phyloP scores from a whole-genome alignment of 2,888 invertebrate species.

The Tipula unca region DNA sequence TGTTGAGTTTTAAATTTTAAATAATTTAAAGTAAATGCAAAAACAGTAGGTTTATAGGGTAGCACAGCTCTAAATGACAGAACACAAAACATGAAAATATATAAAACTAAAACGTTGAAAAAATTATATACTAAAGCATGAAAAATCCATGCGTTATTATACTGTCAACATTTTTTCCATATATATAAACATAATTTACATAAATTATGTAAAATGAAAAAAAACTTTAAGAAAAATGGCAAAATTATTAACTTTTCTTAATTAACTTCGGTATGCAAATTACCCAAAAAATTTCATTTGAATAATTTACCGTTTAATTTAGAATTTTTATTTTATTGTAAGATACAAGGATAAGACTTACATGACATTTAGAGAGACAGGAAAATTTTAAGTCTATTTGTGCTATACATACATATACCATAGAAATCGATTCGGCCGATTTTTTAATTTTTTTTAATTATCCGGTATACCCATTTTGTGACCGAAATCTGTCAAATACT shows the following conservation, averaged over 20 bases:
- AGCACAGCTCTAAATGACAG: neutral
- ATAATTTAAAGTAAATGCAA: too few relatives aligned
- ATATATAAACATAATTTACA: neutral
- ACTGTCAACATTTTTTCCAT: neutral
- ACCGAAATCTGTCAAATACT: neutral
- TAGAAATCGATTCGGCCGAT: neutral
- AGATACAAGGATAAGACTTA: neutral
- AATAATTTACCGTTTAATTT: constrained; percentile 8
- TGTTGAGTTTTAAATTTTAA: too few relatives aligned
- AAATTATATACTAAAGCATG: neutral
- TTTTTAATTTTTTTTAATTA: neutral
- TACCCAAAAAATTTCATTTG: neutral
- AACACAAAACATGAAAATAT: neutral
- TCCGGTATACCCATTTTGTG: neutral
- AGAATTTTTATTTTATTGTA: neutral
- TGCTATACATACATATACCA: neutral
- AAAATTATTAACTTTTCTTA: neutral
- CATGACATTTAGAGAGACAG: neutral
- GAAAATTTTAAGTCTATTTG: neutral
- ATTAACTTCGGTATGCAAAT: neutral
- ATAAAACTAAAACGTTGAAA: neutral
- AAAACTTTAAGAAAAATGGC: neutral
- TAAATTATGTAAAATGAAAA: neutral
- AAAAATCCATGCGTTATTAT: neutral
- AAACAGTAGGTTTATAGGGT: too few relatives aligned